These are phyloP conservation scores for Drosophila baimaii DNA, from an alignment of 1,140 invertebrate genomes.

Conservation along the genomic window DNA sequence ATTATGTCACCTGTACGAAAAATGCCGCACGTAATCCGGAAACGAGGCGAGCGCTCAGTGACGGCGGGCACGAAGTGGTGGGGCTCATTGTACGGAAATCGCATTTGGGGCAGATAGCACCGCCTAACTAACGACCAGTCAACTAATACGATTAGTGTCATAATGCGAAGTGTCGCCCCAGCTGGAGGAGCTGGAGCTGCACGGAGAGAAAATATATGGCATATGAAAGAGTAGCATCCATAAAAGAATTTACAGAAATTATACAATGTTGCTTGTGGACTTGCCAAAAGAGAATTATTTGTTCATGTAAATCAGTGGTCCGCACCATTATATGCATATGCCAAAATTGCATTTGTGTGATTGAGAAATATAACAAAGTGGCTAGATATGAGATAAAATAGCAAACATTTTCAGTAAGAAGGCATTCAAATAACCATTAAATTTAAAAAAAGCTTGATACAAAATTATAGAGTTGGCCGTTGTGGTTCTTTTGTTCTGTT, in stretches of 20 bases:
- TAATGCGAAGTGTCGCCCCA: conserved; percentile 56
- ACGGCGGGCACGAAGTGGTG: conserved; percentile 23
- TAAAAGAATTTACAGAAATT: neutral
- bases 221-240: neutral
- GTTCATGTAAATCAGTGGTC: too few relatives aligned
- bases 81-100: conserved; percentile 74
- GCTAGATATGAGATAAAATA: too few relatives aligned
- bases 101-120: conserved; percentile 67
- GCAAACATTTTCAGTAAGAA: too few relatives aligned
- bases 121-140: conserved; percentile 68
- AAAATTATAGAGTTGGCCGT: too few relatives aligned
- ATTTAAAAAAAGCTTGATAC: too few relatives aligned
- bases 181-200: neutral
- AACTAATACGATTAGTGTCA: conserved; percentile 78
- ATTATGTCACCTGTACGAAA: conserved; percentile 77
- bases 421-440: too few relatives aligned
- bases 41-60: conserved; percentile 41
- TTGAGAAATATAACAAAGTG: too few relatives aligned
- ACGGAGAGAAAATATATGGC: neutral
- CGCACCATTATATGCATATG: too few relatives aligned
- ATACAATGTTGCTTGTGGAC: too few relatives aligned
- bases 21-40: conserved; percentile 77
- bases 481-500: too few relatives aligned
- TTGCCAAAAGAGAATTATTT: neutral
- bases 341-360: too few relatives aligned